These are phyloP conservation scores for Acromyrmex heyeri DNA, from an alignment of 1,140 invertebrate species.

Conservation along the genomic window DNA sequence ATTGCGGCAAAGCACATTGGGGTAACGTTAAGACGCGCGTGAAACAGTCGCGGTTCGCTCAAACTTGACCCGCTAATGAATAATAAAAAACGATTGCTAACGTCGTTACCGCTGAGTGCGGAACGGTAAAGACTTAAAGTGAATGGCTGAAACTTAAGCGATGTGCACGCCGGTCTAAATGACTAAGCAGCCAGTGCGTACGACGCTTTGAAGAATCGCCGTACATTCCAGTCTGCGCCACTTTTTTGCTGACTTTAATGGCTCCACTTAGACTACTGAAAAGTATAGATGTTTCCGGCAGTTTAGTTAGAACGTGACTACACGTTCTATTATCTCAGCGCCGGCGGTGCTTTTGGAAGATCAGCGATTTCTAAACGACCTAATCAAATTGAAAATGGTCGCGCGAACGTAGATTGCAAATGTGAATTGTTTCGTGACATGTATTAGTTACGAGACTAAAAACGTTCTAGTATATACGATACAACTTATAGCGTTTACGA, in stretches of 20 bases:
- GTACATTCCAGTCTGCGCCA: slow-evolving; percentile 34
- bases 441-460: not conserved
- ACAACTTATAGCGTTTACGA: not conserved
- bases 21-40: slow-evolving; percentile 1
- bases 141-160: slow-evolving; percentile 52
- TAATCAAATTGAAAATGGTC: not conserved
- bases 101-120: slow-evolving; percentile 38
- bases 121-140: slow-evolving; percentile 38
- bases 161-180: slow-evolving; percentile 37
- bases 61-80: slow-evolving; percentile 63
- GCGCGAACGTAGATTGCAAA: not conserved
- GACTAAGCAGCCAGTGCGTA: slow-evolving; percentile 43
- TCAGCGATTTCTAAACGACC: not conserved
- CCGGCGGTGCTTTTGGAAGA: not conserved
- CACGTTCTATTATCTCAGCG: slow-evolving; percentile 10
- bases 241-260: slow-evolving; percentile 48
- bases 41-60: slow-evolving; percentile 1
- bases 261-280: slow-evolving; percentile 36
- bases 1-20: not conserved
- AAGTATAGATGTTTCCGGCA: slow-evolving; percentile 48
- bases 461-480: not conserved
- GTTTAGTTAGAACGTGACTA: slow-evolving; percentile 27
- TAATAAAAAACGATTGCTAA: slow-evolving; percentile 32
- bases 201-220: slow-evolving; percentile 21
- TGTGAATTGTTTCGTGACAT: not conserved